Evolutionary conservation across 2,797 vertebrate genomes (phyloP), one percentile per base, ranked within the genome.

Genomic region (Mycteria americana): DNA sequence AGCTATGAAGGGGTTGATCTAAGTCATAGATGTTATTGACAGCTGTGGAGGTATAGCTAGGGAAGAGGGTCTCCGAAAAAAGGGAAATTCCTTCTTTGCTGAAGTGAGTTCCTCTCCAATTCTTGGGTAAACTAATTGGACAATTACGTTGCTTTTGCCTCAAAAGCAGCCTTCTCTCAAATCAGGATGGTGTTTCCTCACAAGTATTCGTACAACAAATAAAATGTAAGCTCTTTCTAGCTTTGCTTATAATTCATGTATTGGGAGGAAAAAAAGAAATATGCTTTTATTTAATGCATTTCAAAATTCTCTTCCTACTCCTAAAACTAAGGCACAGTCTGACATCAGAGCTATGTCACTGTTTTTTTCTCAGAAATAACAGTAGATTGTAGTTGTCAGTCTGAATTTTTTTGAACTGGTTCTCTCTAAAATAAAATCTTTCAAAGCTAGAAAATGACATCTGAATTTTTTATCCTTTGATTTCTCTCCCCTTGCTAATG

Each of bases 401-500:
- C 14, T 43, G 33, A 28, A 3, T 33, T 75, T 68, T 79, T 89
- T 68, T 60, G 2, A 73, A 86, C 7, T 41, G 53, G 17, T 84
- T 94, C 9, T 64, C 46, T 76, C 65, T 75, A 53, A 95, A 91
- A 73, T 50, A 86, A 85, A 77, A 51, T 65, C 19, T 78, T 87
- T 78, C 39, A 59, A 73, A 86, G 23, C 15, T n/a, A 79, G 56
- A 51, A 84, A 77, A 90, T 86, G 10, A 87, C 54, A 65, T 35
- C 25, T 46, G 35, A 86, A 72, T 82, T 88, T 79, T 46, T 51
- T 73, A 54, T 81, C 46, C 83, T 79, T 93, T 82, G 50, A 59
- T 76, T 89, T 78, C 51, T 89, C 45, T 93, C 65, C 79, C 57
- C 43, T 88, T 81, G 88, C 54, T 95, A 89, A 92, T 57, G 41